Evolutionary conservation across 2,888 invertebrate species (phyloP).

Genomic region (Ennomos fuscantarius): DNA sequence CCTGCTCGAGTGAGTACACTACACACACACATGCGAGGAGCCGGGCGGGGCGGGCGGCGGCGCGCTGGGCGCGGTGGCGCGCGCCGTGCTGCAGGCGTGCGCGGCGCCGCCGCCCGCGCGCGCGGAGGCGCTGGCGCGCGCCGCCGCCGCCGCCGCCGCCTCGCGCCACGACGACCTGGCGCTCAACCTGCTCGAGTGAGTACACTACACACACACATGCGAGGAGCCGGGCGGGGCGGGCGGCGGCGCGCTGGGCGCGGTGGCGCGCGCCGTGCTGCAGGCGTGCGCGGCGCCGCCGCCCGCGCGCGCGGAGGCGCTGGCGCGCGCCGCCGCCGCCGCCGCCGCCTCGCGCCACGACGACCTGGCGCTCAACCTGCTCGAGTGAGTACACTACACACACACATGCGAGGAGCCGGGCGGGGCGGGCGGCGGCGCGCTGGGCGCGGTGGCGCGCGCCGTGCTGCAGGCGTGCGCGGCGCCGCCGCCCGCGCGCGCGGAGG

Average conservation of each 20-base stretch:
- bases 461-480: no score
- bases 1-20: slow-evolving; percentile 86
- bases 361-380: slow-evolving; percentile 87
- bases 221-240: slow-evolving; percentile 87
- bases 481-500: no score
- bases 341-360: slow-evolving; percentile 63
- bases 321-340: slow-evolving; percentile 86
- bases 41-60: slow-evolving; percentile 78
- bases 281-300: slow-evolving; percentile 77
- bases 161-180: slow-evolving; percentile 68
- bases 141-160: slow-evolving; percentile 70
- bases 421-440: no score
- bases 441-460: no score
- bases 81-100: slow-evolving; percentile 82
- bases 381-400: slow-evolving; percentile 75
- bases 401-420: no score
- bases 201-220: no score
- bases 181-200: slow-evolving; percentile 88
- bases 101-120: slow-evolving; percentile 75
- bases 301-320: slow-evolving; percentile 77
- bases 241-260: slow-evolving; percentile 88
- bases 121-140: slow-evolving; percentile 88
- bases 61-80: slow-evolving; percentile 91
- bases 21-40: no score
- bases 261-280: slow-evolving; percentile 88